Evolutionary conservation across 1,140 invertebrate species (phyloP).

Genomic region (Prorops nasuta): DNA sequence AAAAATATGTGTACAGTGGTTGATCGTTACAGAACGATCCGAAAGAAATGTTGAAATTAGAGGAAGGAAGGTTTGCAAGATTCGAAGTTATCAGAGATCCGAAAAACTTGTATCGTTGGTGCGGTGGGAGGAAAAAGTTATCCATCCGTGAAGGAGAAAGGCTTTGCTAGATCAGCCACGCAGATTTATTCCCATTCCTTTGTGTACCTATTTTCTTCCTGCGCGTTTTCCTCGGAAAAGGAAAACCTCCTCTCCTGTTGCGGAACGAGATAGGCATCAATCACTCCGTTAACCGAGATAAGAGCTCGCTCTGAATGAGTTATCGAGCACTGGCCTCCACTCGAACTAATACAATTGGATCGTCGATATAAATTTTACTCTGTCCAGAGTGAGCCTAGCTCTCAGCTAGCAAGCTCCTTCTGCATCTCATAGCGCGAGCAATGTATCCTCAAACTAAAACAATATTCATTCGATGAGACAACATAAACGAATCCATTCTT

Average conservation of each 20-base stretch:
- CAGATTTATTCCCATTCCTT: conserved; percentile 17
- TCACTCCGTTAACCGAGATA: conserved; percentile 45
- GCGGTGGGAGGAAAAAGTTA: background rate
- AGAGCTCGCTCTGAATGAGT: conserved; percentile 38
- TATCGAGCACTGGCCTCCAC: conserved; percentile 37
- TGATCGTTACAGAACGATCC: too few species aligned
- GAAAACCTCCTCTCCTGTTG: conserved; percentile 1
- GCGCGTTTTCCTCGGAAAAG: background rate
- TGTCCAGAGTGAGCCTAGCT: background rate
- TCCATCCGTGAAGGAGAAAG: background rate
- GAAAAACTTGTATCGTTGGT: background rate
- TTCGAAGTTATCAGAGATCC: too few species aligned
- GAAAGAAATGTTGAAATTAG: too few species aligned
- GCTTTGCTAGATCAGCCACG: background rate
- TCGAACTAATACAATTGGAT: conserved; percentile 39
- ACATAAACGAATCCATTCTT: background rate
- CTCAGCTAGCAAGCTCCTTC: background rate
- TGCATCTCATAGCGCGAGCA: conserved; percentile 21
- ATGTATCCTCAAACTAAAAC: conserved; percentile 15
- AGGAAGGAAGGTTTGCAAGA: too few species aligned
- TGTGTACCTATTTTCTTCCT: background rate
- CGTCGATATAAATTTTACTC: background rate
- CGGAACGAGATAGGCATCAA: conserved; percentile 38
- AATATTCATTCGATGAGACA: conserved; percentile 9
- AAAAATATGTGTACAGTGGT: too few species aligned